Percentiles rank a stretch among this genome's conserved stretches.
These are phyloP conservation scores for Micoletzkya japonica DNA, from an alignment of 2,888 invertebrate species.

Conservation along the genomic window DNA sequence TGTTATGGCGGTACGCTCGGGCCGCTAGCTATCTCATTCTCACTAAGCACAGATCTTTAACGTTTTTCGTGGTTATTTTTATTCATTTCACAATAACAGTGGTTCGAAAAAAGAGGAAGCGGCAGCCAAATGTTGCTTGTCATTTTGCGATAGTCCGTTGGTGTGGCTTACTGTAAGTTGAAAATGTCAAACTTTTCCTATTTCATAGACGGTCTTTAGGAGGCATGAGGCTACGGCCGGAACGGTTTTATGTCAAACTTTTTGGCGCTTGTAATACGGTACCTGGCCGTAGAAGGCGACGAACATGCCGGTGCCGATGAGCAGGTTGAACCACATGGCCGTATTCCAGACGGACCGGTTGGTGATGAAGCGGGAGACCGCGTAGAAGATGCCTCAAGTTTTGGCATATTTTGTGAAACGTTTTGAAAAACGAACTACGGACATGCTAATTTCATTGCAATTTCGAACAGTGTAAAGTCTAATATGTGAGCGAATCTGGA, in stretches of 20 bases:
- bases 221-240: background rate
- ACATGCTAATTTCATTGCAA: background rate
- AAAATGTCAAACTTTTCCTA: too few relatives aligned
- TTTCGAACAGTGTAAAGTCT: background rate
- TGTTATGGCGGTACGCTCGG: too few relatives aligned
- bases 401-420: background rate
- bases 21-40: too few relatives aligned
- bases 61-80: too few relatives aligned
- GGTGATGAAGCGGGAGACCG: slow-evolving; percentile 67
- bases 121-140: too few relatives aligned
- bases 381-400: slow-evolving; percentile 64
- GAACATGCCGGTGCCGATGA: slow-evolving; percentile 72
- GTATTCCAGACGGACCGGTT: slow-evolving; percentile 74
- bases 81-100: too few relatives aligned
- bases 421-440: background rate
- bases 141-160: too few relatives aligned
- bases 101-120: too few relatives aligned
- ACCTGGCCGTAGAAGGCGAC: slow-evolving; percentile 56
- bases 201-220: too few relatives aligned
- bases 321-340: slow-evolving; percentile 81
- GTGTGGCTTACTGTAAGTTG: too few relatives aligned
- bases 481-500: slow-evolving; percentile 65
- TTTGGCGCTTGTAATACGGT: background rate
- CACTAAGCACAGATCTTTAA: too few relatives aligned
- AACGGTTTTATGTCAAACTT: background rate